Percentiles rank a stretch among this genome's conserved stretches.
phyloP scores from a whole-genome alignment of 2,113 vertebrate genomes.

The Menidia beryllina region DNA sequence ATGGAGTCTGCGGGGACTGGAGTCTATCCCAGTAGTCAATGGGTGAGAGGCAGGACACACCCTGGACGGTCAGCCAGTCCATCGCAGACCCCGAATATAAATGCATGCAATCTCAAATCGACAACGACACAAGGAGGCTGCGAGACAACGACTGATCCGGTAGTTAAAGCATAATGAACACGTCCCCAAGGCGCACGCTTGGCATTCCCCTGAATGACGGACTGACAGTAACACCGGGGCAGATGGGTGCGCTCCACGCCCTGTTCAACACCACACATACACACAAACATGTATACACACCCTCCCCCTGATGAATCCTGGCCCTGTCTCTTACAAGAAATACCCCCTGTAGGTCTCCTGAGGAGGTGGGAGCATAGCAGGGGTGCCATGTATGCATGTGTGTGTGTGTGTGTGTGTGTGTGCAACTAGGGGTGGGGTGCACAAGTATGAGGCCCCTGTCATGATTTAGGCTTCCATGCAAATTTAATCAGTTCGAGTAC shows the following conservation, averaged over 20 bases:
- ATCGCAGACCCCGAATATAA: too few species aligned
- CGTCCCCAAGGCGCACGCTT: constrained; percentile 74
- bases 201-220: constrained; percentile 82
- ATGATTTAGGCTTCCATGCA: constrained; percentile 87
- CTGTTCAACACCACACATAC: constrained; percentile 60
- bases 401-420: constrained; percentile 51
- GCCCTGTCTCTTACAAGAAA: constrained; percentile 58
- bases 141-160: constrained; percentile 80
- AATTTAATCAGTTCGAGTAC: constrained; percentile 89
- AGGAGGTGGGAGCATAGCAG: constrained; percentile 45
- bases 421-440: constrained; percentile 68
- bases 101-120: constrained; percentile 64
- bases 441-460: constrained; percentile 73
- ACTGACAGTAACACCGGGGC: constrained; percentile 81
- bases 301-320: constrained; percentile 67
- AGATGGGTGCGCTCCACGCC: constrained; percentile 79
- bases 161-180: constrained; percentile 85
- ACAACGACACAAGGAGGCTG: constrained; percentile 72
- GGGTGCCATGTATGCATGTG: constrained; percentile 56
- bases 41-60: too few species aligned
- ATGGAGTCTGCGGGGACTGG: too few species aligned
- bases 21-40: too few species aligned
- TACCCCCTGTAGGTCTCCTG: constrained; percentile 74
- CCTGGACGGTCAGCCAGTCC: too few species aligned
- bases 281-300: constrained; percentile 31